Conservation (phyloP, 2,888 invertebrate genomes). For the Corythucha ciliata region DNA sequence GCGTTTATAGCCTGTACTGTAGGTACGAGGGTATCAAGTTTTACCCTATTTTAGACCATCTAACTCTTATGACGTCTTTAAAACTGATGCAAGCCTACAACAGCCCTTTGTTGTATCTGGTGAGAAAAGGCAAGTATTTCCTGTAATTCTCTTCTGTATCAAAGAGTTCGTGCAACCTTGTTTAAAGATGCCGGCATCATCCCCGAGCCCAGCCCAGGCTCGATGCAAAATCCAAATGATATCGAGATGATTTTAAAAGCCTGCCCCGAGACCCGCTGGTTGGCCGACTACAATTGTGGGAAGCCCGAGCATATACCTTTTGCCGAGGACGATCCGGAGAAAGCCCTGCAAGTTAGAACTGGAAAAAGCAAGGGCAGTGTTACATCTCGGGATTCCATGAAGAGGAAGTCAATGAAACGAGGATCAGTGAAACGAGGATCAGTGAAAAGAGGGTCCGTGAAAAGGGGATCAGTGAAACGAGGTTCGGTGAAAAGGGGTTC, state of each 20-base stretch:
- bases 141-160: too few species aligned
- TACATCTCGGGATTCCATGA: too few species aligned
- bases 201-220: background rate
- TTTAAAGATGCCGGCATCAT: background rate
- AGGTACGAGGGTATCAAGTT: constrained; percentile 14
- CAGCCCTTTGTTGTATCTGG: constrained; percentile 19
- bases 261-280: background rate
- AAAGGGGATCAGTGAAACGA: too few species aligned
- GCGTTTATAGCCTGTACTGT: constrained; percentile 13
- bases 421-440: too few species aligned
- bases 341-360: too few species aligned
- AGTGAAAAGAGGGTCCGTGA: too few species aligned
- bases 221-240: background rate
- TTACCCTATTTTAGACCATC: constrained; percentile 19
- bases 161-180: background rate
- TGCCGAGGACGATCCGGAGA: too few species aligned
- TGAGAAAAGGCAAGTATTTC: constrained; percentile 18
- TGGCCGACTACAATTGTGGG: background rate
- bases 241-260: background rate
- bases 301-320: background rate
- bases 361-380: too few species aligned
- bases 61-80: constrained; percentile 19
- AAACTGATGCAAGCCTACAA: constrained; percentile 19
- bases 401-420: too few species aligned
- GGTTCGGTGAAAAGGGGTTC: too few species aligned